A percentile compares a stretch with the other conserved stretches of the same genome.
Evolutionary conservation across 2,113 vertebrate genomes (phyloP).

Genomic region (Ramphastos sulfuratus): DNA sequence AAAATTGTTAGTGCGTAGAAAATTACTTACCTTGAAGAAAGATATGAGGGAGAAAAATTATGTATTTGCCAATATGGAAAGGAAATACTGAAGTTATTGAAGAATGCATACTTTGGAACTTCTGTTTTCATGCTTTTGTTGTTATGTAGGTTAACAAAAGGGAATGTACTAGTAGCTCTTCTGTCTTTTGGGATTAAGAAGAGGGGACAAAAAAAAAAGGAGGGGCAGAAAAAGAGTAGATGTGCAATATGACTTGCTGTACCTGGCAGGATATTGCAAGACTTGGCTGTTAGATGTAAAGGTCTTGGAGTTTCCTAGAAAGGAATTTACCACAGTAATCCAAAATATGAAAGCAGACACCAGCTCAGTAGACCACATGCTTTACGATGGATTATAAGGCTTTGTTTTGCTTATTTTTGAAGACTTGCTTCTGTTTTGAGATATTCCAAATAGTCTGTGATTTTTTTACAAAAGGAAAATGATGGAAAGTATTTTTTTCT

Average conservation of each 20-base stretch:
- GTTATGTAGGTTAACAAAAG: neutral
- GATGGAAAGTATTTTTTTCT: neutral
- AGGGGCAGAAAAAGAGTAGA: neutral
- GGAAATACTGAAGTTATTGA: neutral
- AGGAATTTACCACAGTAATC: constrained; percentile 17
- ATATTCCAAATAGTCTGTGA: rapidly evolving
- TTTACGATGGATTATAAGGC: neutral
- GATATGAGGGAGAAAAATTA: neutral
- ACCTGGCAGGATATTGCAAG: neutral
- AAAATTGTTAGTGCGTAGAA: neutral
- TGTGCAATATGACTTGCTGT: neutral
- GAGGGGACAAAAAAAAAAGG: no score
- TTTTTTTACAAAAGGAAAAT: neutral
- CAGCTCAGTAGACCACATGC: neutral
- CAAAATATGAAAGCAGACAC: neutral
- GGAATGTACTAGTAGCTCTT: neutral
- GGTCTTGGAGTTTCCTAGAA: constrained; percentile 3
- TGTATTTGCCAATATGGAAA: neutral
- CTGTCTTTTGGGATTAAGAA: neutral
- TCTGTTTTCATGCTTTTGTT: neutral
- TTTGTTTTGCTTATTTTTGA: constrained; percentile 18
- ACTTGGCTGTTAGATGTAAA: neutral
- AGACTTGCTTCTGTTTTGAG: neutral
- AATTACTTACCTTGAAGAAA: neutral
- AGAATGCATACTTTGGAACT: neutral